A percentile compares a stretch with the other conserved stretches of the same genome.
Evolutionary conservation across 2,888 invertebrate genomes (phyloP).

Genomic region (Chymomyza procnemis): DNA sequence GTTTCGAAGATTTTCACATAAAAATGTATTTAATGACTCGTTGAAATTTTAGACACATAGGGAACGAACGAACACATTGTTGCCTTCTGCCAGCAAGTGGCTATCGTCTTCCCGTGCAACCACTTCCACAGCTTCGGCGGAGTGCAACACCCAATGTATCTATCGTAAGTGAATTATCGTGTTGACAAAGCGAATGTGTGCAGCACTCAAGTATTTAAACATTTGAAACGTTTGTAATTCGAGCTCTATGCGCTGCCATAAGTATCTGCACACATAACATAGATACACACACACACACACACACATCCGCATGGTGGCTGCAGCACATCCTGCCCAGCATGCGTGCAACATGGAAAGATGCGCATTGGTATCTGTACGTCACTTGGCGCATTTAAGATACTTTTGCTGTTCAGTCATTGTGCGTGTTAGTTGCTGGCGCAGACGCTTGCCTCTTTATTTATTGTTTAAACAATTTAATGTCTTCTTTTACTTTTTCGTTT

Average conservation of each 20-base stretch:
- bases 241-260: conserved; percentile 50
- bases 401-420: conserved; percentile 56
- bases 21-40: neutral
- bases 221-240: conserved; percentile 66
- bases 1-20: neutral
- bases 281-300: neutral
- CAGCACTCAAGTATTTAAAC: conserved; percentile 73
- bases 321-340: conserved; percentile 47
- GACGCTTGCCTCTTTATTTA: conserved; percentile 60
- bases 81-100: neutral
- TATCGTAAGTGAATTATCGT: conserved; percentile 66
- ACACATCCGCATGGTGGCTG: too few species aligned
- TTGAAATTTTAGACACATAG: neutral
- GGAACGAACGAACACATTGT: neutral
- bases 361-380: neutral
- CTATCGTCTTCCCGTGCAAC: neutral
- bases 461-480: conserved; percentile 71
- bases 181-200: conserved; percentile 58
- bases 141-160: too few species aligned
- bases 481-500: conserved; percentile 51
- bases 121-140: neutral
- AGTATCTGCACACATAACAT: conserved; percentile 6
- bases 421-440: neutral
- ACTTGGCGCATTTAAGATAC: conserved; percentile 67
- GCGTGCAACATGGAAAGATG: conserved; percentile 51